These are phyloP conservation scores for Archocentrus centrarchus DNA, from an alignment of 2,113 vertebrate genomes.

Conservation along the genomic window DNA sequence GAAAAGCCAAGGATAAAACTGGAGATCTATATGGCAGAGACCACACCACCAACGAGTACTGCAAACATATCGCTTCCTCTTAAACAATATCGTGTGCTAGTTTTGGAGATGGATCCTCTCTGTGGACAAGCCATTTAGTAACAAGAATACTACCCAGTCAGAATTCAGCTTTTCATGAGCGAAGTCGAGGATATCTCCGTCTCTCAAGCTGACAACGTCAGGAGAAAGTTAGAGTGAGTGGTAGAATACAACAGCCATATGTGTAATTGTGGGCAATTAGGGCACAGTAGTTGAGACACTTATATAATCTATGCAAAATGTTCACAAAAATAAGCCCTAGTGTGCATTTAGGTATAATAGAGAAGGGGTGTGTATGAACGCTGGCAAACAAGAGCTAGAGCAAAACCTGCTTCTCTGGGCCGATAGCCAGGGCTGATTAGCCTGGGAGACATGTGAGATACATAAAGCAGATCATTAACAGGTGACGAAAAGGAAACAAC, in stretches of 20 bases:
- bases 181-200: constrained; percentile 10
- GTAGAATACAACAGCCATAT: constrained; percentile 53
- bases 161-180: constrained; percentile 27
- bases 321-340: constrained; percentile 65
- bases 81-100: constrained; percentile 12
- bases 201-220: constrained; percentile 36
- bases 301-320: constrained; percentile 71
- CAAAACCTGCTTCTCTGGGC: constrained; percentile 25
- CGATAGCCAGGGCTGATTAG: constrained; percentile 39
- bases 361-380: not conserved
- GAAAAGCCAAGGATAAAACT: constrained; percentile 8
- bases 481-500: constrained; percentile 33
- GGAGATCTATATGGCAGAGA: not conserved
- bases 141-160: not conserved
- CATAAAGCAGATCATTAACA: constrained; percentile 47
- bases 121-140: not conserved
- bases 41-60: not conserved
- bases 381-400: constrained; percentile 27
- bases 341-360: constrained; percentile 19
- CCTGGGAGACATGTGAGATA: constrained; percentile 28
- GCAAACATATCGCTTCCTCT: constrained; percentile 5
- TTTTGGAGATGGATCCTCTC: constrained; percentile 13
- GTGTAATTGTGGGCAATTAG: constrained; percentile 73
- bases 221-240: constrained; percentile 15
- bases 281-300: constrained; percentile 76